Evolutionary conservation across 2,113 vertebrate genomes (phyloP), one percentile per base, ranked within the genome.

Genomic region (Thomomys bottae): DNA sequence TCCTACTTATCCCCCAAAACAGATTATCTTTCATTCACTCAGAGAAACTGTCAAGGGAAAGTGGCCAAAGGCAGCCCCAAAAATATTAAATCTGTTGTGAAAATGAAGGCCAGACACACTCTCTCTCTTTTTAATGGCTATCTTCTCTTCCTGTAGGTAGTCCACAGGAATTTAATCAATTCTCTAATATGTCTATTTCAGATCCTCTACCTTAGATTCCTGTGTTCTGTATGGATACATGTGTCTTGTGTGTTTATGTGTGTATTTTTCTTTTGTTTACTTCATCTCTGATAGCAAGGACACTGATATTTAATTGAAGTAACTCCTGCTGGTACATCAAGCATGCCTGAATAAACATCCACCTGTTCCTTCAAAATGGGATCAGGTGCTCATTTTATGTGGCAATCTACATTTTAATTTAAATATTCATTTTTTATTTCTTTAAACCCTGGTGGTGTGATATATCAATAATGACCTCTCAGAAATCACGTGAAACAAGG

Each of bases 261-360:
- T 82, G 8, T 54, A 28, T 54, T 3, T 49, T 6, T 57, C 6
- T 61, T 34, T 94, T 84, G 3, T 24, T 94, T 89, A 7, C 78
- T 15, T 84, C 30, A 87, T 89, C 8, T 94, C 38, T 82, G 71
- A 90, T 94, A 88, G 0, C 17, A 79, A 81, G 67, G 36, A 32
- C 63, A 70, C 0, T 92, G 66, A 68, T 95, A 94, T 84, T 91
- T 91, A 96, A 86, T 88, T 77, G 85, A 95, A 94, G 8, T 3
- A 92, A 94, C 89, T 96, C 75, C 88, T 84, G 14, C 21, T 87
- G 36, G 10, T 96, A 79, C 9, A 94, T 68, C 2, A 93, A 94
- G 96, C 57, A 72, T 40, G 0, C 80, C 93, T 87, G 75, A 94
- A 81, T 21, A 91, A 89, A 95, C 1, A 64, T 14, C 11, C 78